Evolutionary conservation across 2,113 vertebrate species (phyloP), one percentile per base, ranked within the genome.

Genomic region (Apodemus speciosus): DNA sequence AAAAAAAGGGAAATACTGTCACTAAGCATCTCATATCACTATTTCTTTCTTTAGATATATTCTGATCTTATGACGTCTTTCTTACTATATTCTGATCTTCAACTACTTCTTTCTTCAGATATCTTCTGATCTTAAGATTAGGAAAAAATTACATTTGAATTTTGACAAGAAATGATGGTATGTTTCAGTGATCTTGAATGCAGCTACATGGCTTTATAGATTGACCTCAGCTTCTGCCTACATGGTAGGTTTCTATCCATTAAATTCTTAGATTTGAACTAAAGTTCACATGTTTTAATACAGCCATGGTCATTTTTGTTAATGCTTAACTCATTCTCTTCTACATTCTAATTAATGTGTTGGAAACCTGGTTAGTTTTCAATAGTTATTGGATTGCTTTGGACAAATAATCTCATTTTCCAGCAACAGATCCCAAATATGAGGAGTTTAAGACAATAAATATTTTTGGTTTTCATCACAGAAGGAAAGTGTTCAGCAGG

Each of bases 151-250:
- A 58, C 16, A 46, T 88, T 85, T 49, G 60, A n/a, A 20, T 6
- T 94, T 85, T 49, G 87, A 49, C 30, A 66, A 64, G 15, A 88
- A 95, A 80, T 53, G 14, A 60, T 35, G 75, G 60, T 69, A 73
- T 56, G 20, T 56, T 23, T 79, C 43, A 85, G 15, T 71, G 43
- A 88, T 60, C 13, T 66, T 91, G 15, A 85, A 38, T 90, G 58
- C 90, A 62, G 2, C 0, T 60, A 80, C 58, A 40, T 7, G 88
- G 25, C 2, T 79, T 85, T 38, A 62, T 30, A 69, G 32, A 51
- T 27, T 35, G 46, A 23, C 49, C n/a, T 89, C 89, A 15, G 16
- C n/a, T 88, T 88, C 46, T 16, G 71, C 4, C 43, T 27, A 43
- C 18, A 15, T 32, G 9, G 11, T 76, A 77, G 40, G 16, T 95